Conservation (phyloP, 2,888 invertebrate genomes). For the Acanthosepion pharaonis region DNA sequence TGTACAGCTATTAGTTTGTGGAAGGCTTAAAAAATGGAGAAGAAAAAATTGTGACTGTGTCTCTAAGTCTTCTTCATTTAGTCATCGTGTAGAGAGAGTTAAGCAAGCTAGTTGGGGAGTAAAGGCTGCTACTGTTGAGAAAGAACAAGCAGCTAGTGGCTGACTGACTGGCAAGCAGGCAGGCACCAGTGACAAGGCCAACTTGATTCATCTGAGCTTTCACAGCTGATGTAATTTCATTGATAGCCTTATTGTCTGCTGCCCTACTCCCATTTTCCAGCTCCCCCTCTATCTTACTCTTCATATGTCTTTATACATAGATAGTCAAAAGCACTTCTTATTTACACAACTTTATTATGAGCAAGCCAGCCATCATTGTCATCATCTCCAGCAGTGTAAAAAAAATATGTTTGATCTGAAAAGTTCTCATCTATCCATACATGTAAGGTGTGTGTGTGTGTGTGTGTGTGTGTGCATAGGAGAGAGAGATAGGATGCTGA, state of each 20-base stretch:
- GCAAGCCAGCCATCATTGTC: too few species aligned
- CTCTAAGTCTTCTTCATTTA: not conserved
- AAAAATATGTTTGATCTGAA: not conserved
- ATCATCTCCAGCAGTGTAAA: too few species aligned
- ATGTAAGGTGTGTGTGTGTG: not conserved
- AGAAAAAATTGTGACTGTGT: not conserved
- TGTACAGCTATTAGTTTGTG: not conserved
- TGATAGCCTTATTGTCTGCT: slow-evolving; percentile 45
- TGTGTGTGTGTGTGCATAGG: not conserved
- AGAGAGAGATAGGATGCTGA: not conserved
- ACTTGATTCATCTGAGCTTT: slow-evolving; percentile 39
- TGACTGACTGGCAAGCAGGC: not conserved
- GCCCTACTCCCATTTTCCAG: slow-evolving; percentile 4
- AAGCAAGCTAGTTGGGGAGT: not conserved
- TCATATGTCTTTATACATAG: not conserved
- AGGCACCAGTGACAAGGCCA: not conserved
- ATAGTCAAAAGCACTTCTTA: not conserved
- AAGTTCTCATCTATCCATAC: not conserved
- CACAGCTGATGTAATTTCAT: slow-evolving; percentile 46
- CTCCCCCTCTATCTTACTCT: slow-evolving; percentile 14
- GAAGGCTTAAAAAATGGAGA: not conserved
- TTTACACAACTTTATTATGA: not conserved
- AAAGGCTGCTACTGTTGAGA: not conserved
- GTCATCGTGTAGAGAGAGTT: not conserved
- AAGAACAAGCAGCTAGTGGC: slow-evolving; percentile 13